Evolutionary conservation across 2,113 vertebrate genomes (phyloP), one percentile per base, ranked within the genome.

Genomic region (Clarias gariepinus): DNA sequence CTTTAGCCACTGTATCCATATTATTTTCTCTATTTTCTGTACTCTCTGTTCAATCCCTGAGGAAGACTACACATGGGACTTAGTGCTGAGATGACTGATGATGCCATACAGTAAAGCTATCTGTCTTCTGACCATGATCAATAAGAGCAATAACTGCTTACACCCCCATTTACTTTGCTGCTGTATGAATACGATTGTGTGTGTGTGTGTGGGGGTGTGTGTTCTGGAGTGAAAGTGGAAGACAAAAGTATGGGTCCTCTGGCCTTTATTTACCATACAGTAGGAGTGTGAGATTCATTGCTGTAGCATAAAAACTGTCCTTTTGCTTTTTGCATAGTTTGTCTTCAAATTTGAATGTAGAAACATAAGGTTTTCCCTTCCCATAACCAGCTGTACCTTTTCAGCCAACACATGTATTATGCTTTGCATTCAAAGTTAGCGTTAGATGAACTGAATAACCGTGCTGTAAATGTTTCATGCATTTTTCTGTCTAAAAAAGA

Each of bases 51-150:
- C 41, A 53, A n/a, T 81, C 85, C 82, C 85, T n/a, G 66, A 58
- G 81, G 80, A 87, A 85, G 21, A 33, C 71, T 79, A 30, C 74
- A 60, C 47, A 69, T 71, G 57, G 85, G 85, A 69, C 9, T 81
- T 88, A 60, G 71, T 68, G 74, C 66, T 66, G 55, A 82, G 64
- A 90, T 88, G 87, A 91, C 55, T 85, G 86, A 92, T 85, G 90
- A 85, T 87, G 66, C 86, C 76, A 55, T 85, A 80, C 86, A 82
- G 85, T 84, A 88, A 86, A 88, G 41, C 64, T 82, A 87, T 90
- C 84, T 82, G 85, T 93, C 89, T 85, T 87, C 85, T 63, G 66
- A 41, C 58, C 60, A 23, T 23, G 86, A 92, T 93, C 91, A 88
- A 92, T 92, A 88, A 53, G 19, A 80, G 88, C 85, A 85, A 91